Base-by-base conservation (phyloP, 2,888 invertebrate genomes). In the Epicampocera succincta region DNA sequence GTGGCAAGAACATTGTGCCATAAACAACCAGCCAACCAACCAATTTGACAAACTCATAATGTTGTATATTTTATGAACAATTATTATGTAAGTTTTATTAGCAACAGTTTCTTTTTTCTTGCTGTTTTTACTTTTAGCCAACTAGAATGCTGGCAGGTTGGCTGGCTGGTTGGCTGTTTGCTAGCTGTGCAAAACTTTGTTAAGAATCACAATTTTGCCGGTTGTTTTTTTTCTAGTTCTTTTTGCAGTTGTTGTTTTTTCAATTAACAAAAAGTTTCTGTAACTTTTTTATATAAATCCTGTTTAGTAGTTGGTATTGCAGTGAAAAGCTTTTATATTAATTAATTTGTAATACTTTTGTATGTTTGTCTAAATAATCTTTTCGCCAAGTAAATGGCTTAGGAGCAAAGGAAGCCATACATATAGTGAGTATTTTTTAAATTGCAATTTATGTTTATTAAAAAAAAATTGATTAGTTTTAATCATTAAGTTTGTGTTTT, bases 31-130 rank as follows among this genome's bases (percentile, higher is more conserved):
- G 69, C 58, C 73, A 85, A 85, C 87, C 86, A 86, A 87, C 88
- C 87, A 88, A 88, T 89, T 89, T 87, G 86, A 88, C 82, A 88
- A 87, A 86, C 86, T 87, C 89, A 89, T 89, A 89, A 89, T 87
- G 86, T 89, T 87, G 86, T 82, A 84, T 85, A 89, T 87, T 89
- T 89, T 89, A 89, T 89, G 87, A 87, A 89, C 89, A 90, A 89
- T 89, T 90, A 90, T 89, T 87, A 87, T 89, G 87, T 87, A 90
- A 89, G 89, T 89, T 89, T 89, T 89, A 89, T 89, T 89, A 87
- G 85, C 85, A 68, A 68, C 50, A 65, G 25, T 46, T 12, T 54
- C 12, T n/a, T 29, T 54, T 38, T 29, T 19, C n/a, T 17, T 5
- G 25, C 6, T 44, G 17, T 9, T 52, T 33, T 2, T 40, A 44